Conservation (phyloP, 2,888 invertebrate genomes). For the Bombylius major region DNA sequence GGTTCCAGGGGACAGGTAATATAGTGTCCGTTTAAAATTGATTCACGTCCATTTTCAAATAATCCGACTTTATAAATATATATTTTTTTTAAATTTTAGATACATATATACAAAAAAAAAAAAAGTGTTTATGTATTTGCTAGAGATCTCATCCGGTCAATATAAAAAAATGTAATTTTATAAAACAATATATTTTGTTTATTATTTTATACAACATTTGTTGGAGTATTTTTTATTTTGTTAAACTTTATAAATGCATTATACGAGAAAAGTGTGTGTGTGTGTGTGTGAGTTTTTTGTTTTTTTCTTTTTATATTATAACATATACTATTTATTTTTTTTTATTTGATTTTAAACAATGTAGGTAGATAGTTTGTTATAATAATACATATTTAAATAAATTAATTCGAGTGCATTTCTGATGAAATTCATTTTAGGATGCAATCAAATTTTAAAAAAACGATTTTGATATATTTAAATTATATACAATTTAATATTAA, state of each 20-base stretch:
- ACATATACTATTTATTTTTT: background rate
- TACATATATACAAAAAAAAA: no score
- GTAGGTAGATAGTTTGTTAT: no score
- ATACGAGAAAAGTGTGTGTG: no score
- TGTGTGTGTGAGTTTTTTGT: no score
- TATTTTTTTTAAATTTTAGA: no score
- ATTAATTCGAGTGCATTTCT: background rate
- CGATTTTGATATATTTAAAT: no score
- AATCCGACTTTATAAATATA: background rate
- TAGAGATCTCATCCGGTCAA: background rate
- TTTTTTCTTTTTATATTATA: no score
- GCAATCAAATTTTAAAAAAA: background rate
- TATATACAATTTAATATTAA: no score
- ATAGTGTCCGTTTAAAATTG: constrained; percentile 2
- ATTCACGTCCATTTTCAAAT: constrained; percentile 1
- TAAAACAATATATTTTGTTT: background rate
- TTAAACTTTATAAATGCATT: no score
- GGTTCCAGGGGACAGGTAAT: constrained; percentile 3
- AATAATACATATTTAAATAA: background rate
- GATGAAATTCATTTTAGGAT: background rate
- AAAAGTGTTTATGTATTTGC: background rate
- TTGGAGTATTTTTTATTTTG: no score
- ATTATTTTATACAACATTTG: no score
- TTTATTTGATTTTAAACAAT: no score
- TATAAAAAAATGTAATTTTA: background rate